A percentile compares a stretch with the other conserved stretches of the same genome.
Conservation (phyloP, 2,797 vertebrate genomes). For the Phoebastria nigripes region DNA sequence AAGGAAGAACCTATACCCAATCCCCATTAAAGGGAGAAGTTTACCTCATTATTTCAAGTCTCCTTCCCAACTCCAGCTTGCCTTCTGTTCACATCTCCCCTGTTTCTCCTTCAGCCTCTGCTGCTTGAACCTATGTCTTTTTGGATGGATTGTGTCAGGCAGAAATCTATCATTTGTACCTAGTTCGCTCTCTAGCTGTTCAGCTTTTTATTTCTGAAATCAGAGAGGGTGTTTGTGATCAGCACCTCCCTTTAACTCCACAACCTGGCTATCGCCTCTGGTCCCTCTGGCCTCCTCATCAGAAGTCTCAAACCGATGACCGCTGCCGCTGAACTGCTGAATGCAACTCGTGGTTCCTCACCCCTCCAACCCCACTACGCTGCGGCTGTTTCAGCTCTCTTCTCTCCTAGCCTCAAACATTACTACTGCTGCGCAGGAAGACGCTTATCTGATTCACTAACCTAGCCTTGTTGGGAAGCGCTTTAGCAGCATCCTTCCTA, state of each 20-base stretch:
- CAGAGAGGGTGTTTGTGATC: not conserved
- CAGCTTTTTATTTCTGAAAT: not conserved
- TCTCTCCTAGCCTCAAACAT: not conserved
- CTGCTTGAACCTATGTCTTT: not conserved
- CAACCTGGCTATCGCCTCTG: not conserved
- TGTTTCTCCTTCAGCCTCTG: not conserved
- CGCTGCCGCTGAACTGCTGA: not conserved
- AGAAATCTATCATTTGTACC: not conserved
- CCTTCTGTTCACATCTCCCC: not conserved
- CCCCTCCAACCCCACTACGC: rapidly evolving
- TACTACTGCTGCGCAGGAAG: not conserved
- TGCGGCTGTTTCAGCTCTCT: not conserved
- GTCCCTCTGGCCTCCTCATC: not conserved
- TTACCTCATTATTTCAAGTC: not conserved
- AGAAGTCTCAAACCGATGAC: not conserved
- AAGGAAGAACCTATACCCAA: not conserved
- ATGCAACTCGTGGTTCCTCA: not conserved
- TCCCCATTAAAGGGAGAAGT: not conserved
- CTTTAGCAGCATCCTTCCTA: not conserved
- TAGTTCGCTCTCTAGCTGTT: not conserved
- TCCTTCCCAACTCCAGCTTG: not conserved
- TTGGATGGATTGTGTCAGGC: not conserved
- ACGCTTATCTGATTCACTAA: not conserved
- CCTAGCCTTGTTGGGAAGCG: not conserved
- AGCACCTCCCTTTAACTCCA: not conserved